Evolutionary conservation across 2,888 invertebrate species (phyloP), one percentile per base, ranked within the genome.

Genomic region (Drosophila anceps): DNA sequence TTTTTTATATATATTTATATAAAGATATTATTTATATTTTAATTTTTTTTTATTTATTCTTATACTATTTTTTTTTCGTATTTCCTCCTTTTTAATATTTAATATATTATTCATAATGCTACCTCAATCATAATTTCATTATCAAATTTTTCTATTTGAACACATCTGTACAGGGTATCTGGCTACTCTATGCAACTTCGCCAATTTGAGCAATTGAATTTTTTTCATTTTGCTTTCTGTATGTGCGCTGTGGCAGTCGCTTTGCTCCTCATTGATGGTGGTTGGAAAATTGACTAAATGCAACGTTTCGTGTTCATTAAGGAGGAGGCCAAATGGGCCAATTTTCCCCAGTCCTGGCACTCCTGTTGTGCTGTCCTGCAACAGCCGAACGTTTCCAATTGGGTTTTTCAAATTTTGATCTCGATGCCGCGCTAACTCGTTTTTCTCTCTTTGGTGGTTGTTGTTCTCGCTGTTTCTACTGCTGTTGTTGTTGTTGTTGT

Each of bases 201-300:
- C 5, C 41, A 31, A 55, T 55, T 48, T 10, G 1, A 62, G 27
- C 41, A 33, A 51, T 43, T 44, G 43, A 18, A 33, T 53, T 46
- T 39, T 39, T 37, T 43, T 46, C 67, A 31, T 54, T 41, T 37
- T 7, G 37, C 24, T 7, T 51, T 18, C 51, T 44, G 31, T 18
- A 39, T 48, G 27, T 24, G 41, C 39, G 53, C 33, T 44, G n/a
- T 4, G 35, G 15, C 35, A 35, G 70, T 31, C 55, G 76, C 37
- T 54, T 58, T 46, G 46, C 46, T 59, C 48, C 57, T 69, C 77
- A 69, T 62, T 69, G 83, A 63, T 73, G 82, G 76, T 87, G 90
- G 76, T 82, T 76, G 82, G 74, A 87, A 84, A 84, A 87, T 84
- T 87, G 88, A 84, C 85, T 79, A 84, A 84, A 84, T 89, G 84